Evolutionary conservation across 2,797 vertebrate genomes (phyloP), one percentile per base, ranked within the genome.

Genomic region (Tolypeutes matacus): DNA sequence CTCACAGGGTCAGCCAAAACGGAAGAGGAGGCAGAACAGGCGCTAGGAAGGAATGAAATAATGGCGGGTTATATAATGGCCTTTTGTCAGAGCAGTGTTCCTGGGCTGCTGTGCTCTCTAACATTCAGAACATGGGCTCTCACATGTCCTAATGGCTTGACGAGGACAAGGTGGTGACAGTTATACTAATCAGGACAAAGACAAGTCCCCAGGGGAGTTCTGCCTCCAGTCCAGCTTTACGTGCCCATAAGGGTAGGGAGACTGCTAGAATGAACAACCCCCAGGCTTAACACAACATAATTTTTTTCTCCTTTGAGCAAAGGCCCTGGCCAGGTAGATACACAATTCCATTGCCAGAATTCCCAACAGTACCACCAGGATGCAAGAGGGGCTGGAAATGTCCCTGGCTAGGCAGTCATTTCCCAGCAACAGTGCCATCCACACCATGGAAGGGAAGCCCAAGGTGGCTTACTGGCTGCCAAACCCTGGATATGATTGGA

Each of bases 91-190:
- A 77, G 80, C 58, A 34, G 70, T 0, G 0, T 56, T 91, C 76
- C n/a, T 83, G 56, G 62, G 80, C 84, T n/a, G 14, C 58, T 27
- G 4, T 84, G 81, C 39, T 46, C 84, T 77, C 39, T 34, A 7
- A 77, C 87, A 42, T 69, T 89, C 82, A 89, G 82, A 89, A 84
- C 88, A 81, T 11, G 56, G n/a, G n/a, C 76, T 96, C 46, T 46
- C 56, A 6, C 0, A 0, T 6, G 15, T 92, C 51, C 83, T 83
- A n/a, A 85, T 13, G 69, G 36, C 31, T 76, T 34, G 10, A 7
- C 21, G 17, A 90, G 65, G 70, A 64, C 58, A 72, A 82, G 72
- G 80, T n/a, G 12, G 42, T 2, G 7, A 80, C 78, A 67, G 27
- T 29, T 51, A 77, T 87, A 84, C 46, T 88, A 65, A 76, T 56